A percentile compares a stretch with the other conserved stretches of the same genome.
Evolutionary conservation across 2,113 vertebrate genomes (phyloP).

Genomic region (Microtus oregoni): DNA sequence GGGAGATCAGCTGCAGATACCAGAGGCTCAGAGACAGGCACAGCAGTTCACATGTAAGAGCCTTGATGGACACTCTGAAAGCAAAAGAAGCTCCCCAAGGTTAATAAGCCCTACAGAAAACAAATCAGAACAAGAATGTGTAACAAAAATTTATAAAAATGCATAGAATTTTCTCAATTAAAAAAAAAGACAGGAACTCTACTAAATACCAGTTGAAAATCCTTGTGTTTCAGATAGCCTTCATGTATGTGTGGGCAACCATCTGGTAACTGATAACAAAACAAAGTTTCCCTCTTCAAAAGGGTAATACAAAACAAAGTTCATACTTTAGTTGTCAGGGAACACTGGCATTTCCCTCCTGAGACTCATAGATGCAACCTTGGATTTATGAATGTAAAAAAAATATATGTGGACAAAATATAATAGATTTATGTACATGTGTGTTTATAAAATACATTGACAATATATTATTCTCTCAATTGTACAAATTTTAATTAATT

Average conservation of each 20-base stretch:
- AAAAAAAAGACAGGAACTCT: background rate
- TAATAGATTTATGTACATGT: no score
- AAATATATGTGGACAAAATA: background rate
- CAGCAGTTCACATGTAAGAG: background rate
- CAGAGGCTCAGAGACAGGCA: background rate
- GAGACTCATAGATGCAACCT: background rate
- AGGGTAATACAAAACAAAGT: background rate
- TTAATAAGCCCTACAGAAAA: background rate
- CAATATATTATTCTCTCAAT: background rate
- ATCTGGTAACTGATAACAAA: background rate
- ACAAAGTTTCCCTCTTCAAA: background rate
- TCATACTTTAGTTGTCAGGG: background rate
- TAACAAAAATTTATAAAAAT: slow-evolving; percentile 28
- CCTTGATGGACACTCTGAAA: background rate
- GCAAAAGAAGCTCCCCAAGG: background rate
- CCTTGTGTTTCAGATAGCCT: background rate
- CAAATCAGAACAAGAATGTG: background rate
- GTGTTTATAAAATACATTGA: no score
- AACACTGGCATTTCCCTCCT: background rate
- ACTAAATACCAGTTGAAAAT: background rate
- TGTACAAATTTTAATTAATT: slow-evolving; percentile 10
- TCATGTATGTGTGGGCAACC: background rate
- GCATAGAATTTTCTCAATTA: background rate
- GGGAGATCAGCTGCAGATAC: background rate
- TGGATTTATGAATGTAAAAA: background rate